Base-by-base conservation (phyloP, 1,140 invertebrate species). In the Arctopsyche grandis region DNA sequence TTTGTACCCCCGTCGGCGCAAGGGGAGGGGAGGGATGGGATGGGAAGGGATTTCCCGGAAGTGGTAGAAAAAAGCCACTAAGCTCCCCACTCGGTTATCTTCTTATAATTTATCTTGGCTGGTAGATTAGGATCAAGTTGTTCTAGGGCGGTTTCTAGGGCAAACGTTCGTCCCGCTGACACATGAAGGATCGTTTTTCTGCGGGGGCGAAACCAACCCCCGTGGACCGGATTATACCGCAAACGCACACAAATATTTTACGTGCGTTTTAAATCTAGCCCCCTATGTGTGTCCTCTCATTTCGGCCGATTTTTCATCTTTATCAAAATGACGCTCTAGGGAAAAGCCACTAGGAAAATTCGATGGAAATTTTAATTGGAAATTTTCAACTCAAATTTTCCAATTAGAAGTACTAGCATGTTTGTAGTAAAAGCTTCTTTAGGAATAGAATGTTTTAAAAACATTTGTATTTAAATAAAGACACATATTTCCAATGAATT, bases 31-130 rank as follows among this genome's bases (percentile, higher is more conserved):
- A 5, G 43, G 4, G 71, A 12, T 12, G 9, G 52, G 73, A 12
- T n/a, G 43, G 24, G 52, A 10, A 22, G 46, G 56, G 26, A 76
- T 76, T 76, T 76, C 56, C 74, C 74, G 56, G 52, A 76, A 38
- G 74, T 43, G 74, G 56, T 26, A 24, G 63, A 73, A 80, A 73
- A 80, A 69, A 73, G 70, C 24, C 79, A 76, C 75, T 80, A 73
- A 78, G 75, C 75, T 74, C 77, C 79, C 75, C 16, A 66, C 69
- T 66, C 70, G 48, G 58, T 79, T 79, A 66, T 79, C 74, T 76
- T 70, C 76, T 76, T 70, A 80, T 80, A 80, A 80, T 80, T 80
- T 80, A 80, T 80, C 79, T 76, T 80, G 66, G 79, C 69, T 77
- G 76, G 60, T 77, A 77, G 76, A 77, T 77, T 77, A 77, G 76